Conservation (phyloP, 2,888 invertebrate species). For the Invenusta paracnida region DNA sequence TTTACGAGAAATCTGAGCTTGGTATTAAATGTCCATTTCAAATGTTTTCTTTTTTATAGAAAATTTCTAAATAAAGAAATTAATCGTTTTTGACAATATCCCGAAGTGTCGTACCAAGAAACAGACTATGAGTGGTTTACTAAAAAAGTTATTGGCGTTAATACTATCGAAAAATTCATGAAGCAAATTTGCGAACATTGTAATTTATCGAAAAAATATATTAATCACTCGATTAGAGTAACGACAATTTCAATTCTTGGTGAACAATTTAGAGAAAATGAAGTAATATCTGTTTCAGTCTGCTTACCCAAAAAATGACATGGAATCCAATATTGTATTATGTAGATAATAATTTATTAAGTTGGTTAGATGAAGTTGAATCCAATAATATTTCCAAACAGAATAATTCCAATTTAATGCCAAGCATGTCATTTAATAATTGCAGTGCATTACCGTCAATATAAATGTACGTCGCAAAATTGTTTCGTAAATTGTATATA, state of each 20-base stretch:
- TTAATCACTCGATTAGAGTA: not conserved
- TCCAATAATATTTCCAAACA: not conserved
- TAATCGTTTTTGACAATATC: not conserved
- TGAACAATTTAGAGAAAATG: not conserved
- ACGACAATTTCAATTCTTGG: not conserved
- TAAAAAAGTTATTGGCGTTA: not conserved
- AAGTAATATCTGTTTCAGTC: not conserved
- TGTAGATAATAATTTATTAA: not conserved
- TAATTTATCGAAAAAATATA: not conserved
- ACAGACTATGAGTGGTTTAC: not conserved
- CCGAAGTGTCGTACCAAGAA: not conserved
- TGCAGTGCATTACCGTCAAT: not conserved
- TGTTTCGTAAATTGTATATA: not conserved
- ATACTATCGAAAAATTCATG: not conserved
- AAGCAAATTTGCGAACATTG: not conserved
- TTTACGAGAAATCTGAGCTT: not conserved
- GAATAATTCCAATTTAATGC: not conserved
- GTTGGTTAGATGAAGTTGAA: not conserved
- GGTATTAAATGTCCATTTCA: not conserved
- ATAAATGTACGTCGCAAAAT: not conserved
- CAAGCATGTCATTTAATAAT: not conserved
- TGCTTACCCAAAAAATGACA: not conserved
- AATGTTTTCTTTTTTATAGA: not conserved
- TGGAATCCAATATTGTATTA: not conserved
- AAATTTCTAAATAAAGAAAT: conserved; percentile 3